phyloP scores from a whole-genome alignment of 1,140 invertebrate species.

The Zaprionus ghesquierei region DNA sequence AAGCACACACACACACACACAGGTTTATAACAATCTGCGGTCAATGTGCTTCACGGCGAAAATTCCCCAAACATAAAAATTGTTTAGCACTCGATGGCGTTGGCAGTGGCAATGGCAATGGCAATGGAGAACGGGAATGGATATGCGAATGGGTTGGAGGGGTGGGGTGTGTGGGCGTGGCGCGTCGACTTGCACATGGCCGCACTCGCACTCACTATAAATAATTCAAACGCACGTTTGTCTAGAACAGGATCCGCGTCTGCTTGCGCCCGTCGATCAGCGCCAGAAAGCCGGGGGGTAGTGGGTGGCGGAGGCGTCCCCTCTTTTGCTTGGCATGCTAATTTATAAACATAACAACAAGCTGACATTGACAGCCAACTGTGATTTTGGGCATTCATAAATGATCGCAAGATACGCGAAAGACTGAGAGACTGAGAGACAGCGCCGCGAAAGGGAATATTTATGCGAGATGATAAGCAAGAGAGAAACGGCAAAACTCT shows the following conservation, averaged over 20 bases:
- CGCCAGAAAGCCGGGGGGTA: background rate
- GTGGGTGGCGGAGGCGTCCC: background rate
- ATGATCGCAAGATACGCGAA: background rate
- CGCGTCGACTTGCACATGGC: slow-evolving; percentile 26
- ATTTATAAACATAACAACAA: slow-evolving; percentile 57
- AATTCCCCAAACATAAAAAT: slow-evolving; percentile 60
- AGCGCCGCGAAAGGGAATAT: slow-evolving; percentile 7
- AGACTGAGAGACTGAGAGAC: no score
- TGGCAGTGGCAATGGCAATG: background rate
- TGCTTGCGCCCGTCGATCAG: slow-evolving; percentile 6
- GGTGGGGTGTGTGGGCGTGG: background rate
- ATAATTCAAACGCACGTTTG: slow-evolving; percentile 58
- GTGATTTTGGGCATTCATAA: slow-evolving; percentile 50
- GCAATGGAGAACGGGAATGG: background rate
- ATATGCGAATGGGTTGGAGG: background rate
- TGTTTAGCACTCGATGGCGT: slow-evolving; percentile 31
- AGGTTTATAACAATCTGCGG: slow-evolving; percentile 13
- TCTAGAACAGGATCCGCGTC: slow-evolving; percentile 62
- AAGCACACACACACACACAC: background rate
- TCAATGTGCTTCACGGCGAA: slow-evolving; percentile 31
- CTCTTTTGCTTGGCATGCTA: slow-evolving; percentile 42
- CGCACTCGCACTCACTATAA: slow-evolving; percentile 60
- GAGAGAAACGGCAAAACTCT: background rate
- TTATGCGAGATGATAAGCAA: background rate
- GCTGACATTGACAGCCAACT: slow-evolving; percentile 47